Evolutionary conservation across 2,113 vertebrate genomes (phyloP).

Genomic region (Callocephalon fimbriatum): DNA sequence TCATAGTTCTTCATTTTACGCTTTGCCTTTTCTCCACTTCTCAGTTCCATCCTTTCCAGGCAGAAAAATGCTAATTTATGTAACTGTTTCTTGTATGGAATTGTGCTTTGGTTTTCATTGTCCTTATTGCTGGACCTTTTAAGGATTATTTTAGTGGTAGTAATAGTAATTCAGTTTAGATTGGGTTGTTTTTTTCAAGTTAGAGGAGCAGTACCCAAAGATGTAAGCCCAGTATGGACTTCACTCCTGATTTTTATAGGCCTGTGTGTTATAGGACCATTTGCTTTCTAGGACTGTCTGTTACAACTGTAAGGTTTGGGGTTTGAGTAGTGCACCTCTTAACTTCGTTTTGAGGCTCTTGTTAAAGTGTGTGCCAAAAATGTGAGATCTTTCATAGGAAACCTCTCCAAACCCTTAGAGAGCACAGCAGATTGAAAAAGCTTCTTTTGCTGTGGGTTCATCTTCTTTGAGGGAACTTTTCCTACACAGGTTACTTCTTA

Average conservation of each 20-base stretch:
- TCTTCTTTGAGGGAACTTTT: not conserved
- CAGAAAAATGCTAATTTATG: not conserved
- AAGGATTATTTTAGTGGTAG: not conserved
- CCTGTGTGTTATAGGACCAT: rapidly evolving
- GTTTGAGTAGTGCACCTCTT: not conserved
- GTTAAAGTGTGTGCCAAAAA: not conserved
- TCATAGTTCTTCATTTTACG: not conserved
- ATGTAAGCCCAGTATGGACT: not conserved
- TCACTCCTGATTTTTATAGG: not conserved
- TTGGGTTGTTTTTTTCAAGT: not conserved
- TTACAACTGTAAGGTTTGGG: not conserved
- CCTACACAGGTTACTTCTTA: not conserved
- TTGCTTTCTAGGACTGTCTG: not conserved
- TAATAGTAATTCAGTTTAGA: not conserved
- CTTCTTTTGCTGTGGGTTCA: rapidly evolving
- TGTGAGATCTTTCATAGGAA: not conserved
- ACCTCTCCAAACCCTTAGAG: not conserved
- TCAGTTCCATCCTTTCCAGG: not conserved
- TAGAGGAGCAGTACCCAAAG: not conserved
- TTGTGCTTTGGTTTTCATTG: not conserved
- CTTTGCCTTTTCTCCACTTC: not conserved
- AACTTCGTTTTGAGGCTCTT: not conserved
- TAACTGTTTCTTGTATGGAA: not conserved
- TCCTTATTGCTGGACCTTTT: not conserved
- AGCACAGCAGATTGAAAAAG: not conserved